Percentiles rank a stretch among this genome's conserved stretches.
phyloP scores from a whole-genome alignment of 2,797 vertebrate species.

The Microctenopoma stevenorrisi region DNA sequence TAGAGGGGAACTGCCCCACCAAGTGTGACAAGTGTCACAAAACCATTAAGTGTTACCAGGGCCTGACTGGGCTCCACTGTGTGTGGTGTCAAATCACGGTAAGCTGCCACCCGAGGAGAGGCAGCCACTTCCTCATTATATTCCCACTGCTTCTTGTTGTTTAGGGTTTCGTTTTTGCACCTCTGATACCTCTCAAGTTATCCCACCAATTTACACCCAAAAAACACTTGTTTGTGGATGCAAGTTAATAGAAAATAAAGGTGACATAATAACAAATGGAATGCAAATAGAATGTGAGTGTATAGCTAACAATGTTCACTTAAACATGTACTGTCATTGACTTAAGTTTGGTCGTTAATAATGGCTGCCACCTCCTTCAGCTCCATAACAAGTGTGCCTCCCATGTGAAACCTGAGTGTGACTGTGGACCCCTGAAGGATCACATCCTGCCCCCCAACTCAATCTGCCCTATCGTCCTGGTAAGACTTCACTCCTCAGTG shows the following conservation, averaged over 20 bases:
- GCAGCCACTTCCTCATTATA: conserved; percentile 76
- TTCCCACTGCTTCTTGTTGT: conserved; percentile 72
- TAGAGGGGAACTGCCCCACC: conserved; percentile 94
- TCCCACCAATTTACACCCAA: conserved; percentile 78
- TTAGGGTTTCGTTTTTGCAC: conserved; percentile 70
- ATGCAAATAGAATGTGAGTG: conserved; percentile 40
- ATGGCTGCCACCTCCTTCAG: conserved; percentile 73
- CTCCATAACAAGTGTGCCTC: conserved; percentile 97
- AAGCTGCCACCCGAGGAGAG: conserved; percentile 77
- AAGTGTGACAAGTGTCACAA: conserved; percentile 98
- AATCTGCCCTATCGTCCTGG: conserved; percentile 93
- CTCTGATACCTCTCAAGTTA: conserved; percentile 58
- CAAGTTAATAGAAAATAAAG: conserved; percentile 54
- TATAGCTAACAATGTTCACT: conserved; percentile 3
- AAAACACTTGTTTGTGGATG: conserved; percentile 62
- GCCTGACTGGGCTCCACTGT: conserved; percentile 94
- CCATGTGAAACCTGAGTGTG: conserved; percentile 94
- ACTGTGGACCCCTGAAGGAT: conserved; percentile 93
- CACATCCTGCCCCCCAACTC: conserved; percentile 93
- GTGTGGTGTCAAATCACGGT: conserved; percentile 98
- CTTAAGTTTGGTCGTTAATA: conserved; percentile 41
- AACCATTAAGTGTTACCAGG: conserved; percentile 97
- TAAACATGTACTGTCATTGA: conserved; percentile 7
- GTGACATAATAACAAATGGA: conserved; percentile 2
- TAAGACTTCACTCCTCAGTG: conserved; percentile 75